phyloP scores from a whole-genome alignment of 2,888 invertebrate genomes.

The Celastrina argiolus region DNA sequence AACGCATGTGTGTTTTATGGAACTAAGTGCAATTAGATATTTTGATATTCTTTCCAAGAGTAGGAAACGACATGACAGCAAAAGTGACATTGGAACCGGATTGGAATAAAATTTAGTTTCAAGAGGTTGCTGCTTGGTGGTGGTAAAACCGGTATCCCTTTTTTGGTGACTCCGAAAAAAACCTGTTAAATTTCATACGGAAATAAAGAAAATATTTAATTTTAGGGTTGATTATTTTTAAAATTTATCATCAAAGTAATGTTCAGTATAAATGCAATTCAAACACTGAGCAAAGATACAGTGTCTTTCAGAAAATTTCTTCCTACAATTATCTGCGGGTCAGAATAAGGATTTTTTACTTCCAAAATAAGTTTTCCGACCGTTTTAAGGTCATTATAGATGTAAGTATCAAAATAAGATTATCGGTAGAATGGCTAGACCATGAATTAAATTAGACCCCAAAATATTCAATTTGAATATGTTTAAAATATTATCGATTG shows the following conservation, averaged over 20 bases:
- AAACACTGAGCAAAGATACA: neutral
- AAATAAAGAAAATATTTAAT: too few species aligned
- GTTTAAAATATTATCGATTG: neutral
- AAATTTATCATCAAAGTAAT: neutral
- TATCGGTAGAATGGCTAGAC: neutral
- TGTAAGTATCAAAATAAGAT: conserved; percentile 18
- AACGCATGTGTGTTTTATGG: too few species aligned
- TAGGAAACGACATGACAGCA: too few species aligned
- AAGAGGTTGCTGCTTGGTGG: too few species aligned
- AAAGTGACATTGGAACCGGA: too few species aligned
- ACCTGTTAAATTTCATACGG: too few species aligned
- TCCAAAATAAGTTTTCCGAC: conserved; percentile 55
- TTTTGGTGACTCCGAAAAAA: too few species aligned
- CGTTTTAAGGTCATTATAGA: conserved; percentile 44
- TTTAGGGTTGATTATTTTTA: neutral
- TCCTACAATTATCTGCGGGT: conserved; percentile 52
- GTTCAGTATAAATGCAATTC: neutral
- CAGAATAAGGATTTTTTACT: conserved; percentile 47
- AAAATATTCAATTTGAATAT: neutral
- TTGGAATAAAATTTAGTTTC: too few species aligned
- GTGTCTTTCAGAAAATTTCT: neutral
- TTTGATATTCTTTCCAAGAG: too few species aligned
- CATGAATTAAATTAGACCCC: conserved; percentile 5
- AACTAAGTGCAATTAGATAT: too few species aligned
- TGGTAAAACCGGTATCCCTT: too few species aligned